Base-by-base conservation (phyloP, 2,888 invertebrate genomes). In the Limnephilus marmoratus region DNA sequence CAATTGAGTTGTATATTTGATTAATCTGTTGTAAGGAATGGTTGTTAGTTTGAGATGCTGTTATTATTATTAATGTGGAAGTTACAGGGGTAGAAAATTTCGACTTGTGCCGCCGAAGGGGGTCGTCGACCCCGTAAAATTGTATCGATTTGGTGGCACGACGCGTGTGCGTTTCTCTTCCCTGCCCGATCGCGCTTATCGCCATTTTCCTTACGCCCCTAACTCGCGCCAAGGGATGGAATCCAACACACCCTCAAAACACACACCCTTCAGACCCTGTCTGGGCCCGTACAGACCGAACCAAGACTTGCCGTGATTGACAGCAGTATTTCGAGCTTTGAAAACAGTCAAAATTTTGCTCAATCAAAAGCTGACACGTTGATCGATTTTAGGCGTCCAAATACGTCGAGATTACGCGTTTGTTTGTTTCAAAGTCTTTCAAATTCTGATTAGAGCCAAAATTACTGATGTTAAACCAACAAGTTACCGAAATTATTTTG, bases 121-220 rank as follows among this genome's bases (percentile, higher is more conserved):
- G 85, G 18, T 37, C 85, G 85, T 49, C 29, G 85, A 86, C 85
- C 85, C 85, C 85, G 85, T 82, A 49, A 86, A 34, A 41, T 83
- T 41, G 85, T 86, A 86, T 86, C 85, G 85, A 86, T 86, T 86
- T 41, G 41, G 85, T 29, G 41, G 41, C 31, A 34, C 13, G 41
- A 86, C 85, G 45, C 85, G 85, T 45, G 85, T 85, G 85, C 41
- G 85, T 85, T 34, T 18, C 18, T 12, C 24, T 15, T 45, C 37
- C n/a, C n/a, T 29, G 29, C 80, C 49, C 88, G 31, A 24, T 68
- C 68, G 34, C 34, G 34, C 18, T 15, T 29, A 9, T 53, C 34
- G 88, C 80, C 88, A 88, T 80, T 88, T 80, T 34, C 80, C 18
- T 34, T 18, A 24, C 87, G 68, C 53, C 31, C 29, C 29, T 87